phyloP scores from a whole-genome alignment of 2,113 vertebrate genomes.

The Oophaga pumilio region DNA sequence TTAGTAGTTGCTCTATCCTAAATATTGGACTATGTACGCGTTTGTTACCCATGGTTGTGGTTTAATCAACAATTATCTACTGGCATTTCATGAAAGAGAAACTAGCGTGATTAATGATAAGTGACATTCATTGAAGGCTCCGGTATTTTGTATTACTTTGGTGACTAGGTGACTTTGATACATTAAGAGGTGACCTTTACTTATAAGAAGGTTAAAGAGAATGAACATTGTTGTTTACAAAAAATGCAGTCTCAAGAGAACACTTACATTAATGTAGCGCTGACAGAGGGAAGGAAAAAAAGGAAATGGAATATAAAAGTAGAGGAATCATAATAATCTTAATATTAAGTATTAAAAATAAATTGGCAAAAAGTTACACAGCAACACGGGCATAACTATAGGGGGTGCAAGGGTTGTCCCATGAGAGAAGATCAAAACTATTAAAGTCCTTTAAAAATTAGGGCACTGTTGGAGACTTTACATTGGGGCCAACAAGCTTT shows the following conservation, averaged over 20 bases:
- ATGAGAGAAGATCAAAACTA: too few species aligned
- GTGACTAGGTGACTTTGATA: slow-evolving; percentile 64
- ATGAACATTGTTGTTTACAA: slow-evolving; percentile 28
- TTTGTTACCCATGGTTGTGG: too few species aligned
- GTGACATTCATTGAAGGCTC: slow-evolving; percentile 77
- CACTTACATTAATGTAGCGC: not conserved
- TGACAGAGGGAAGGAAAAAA: slow-evolving; percentile 54
- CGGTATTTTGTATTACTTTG: slow-evolving; percentile 69
- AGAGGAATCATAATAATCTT: slow-evolving; percentile 56
- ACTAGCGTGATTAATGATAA: slow-evolving; percentile 83
- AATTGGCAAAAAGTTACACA: too few species aligned
- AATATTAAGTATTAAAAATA: slow-evolving; percentile 39
- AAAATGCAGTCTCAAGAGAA: not conserved
- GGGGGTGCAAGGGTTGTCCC: too few species aligned
- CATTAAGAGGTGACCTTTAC: slow-evolving; percentile 74
- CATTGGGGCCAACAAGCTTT: too few species aligned
- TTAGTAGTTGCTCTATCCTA: too few species aligned
- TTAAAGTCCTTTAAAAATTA: too few species aligned
- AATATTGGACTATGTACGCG: too few species aligned
- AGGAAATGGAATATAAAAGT: slow-evolving; percentile 62
- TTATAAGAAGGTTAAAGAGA: slow-evolving; percentile 74
- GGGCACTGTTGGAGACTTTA: too few species aligned
- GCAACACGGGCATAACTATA: too few species aligned
- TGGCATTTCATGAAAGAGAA: slow-evolving; percentile 73
- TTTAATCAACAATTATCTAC: slow-evolving; percentile 82